Conservation (phyloP, 2,797 vertebrate genomes). For the Sylvia borin region DNA sequence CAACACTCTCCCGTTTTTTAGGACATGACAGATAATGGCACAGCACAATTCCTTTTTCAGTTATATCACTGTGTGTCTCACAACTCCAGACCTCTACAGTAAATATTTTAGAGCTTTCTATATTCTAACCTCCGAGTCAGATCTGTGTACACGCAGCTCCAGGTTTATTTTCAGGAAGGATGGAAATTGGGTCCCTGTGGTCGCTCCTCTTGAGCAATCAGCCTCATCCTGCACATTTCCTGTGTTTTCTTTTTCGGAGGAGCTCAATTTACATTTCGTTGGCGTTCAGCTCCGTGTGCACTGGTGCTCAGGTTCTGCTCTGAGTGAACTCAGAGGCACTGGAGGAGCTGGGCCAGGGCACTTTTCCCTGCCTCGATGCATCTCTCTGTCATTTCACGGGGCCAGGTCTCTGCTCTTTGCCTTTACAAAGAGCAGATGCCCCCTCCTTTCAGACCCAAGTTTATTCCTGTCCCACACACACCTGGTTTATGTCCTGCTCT, state of each 20-base stretch:
- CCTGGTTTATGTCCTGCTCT: background rate
- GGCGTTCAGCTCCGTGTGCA: background rate
- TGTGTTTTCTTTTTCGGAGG: constrained; percentile 4
- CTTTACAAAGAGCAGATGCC: constrained; percentile 1
- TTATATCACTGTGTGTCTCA: background rate
- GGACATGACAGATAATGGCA: background rate
- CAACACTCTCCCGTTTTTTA: rapidly evolving
- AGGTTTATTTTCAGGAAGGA: constrained; percentile 21
- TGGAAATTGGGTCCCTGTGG: background rate
- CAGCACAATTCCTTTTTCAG: background rate
- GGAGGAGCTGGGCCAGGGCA: background rate
- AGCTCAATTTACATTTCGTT: background rate
- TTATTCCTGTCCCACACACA: background rate
- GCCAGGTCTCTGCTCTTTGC: background rate
- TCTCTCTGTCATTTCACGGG: background rate
- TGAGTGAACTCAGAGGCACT: background rate
- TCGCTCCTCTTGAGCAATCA: constrained; percentile 1
- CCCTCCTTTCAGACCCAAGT: constrained; percentile 36
- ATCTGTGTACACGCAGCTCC: background rate
- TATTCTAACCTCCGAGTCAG: background rate
- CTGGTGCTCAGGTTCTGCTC: background rate
- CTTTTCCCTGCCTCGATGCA: background rate
- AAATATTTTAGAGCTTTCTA: background rate
- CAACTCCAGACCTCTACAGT: background rate
- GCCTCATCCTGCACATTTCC: constrained; percentile 2